Percentiles rank a stretch among this genome's conserved stretches.
Conservation (phyloP, 1,140 invertebrate species). For the Apolygus lucorum region DNA sequence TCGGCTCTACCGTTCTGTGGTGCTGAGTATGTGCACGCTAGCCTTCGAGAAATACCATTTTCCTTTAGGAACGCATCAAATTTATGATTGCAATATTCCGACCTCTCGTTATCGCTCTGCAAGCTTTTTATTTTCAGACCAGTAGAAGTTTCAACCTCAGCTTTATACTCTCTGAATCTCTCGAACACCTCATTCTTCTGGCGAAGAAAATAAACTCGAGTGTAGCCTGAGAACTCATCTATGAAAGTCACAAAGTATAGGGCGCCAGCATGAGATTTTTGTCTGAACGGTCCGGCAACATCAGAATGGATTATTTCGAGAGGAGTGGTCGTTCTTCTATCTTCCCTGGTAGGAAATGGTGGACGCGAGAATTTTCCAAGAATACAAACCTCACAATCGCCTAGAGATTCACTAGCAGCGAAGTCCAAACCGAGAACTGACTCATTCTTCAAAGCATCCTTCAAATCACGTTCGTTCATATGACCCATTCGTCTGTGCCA, state of each 20-base stretch:
- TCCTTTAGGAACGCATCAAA: neutral
- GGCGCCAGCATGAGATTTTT: too few relatives aligned
- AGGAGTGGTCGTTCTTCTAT: neutral
- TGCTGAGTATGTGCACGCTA: neutral
- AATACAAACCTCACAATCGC: too few relatives aligned
- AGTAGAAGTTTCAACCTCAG: neutral
- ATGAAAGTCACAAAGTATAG: too few relatives aligned
- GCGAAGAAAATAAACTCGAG: too few relatives aligned
- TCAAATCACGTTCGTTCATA: too few relatives aligned
- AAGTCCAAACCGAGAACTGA: too few relatives aligned
- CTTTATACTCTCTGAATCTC: neutral
- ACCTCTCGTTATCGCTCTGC: neutral
- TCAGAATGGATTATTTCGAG: slow-evolving; percentile 1
- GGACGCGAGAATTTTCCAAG: too few relatives aligned
- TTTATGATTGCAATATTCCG: neutral
- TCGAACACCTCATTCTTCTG: neutral
- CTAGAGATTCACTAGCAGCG: too few relatives aligned
- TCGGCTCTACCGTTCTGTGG: neutral
- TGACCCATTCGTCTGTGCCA: neutral
- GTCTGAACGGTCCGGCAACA: too few relatives aligned
- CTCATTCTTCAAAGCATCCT: too few relatives aligned
- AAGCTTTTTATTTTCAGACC: neutral
- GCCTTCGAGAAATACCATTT: slow-evolving; percentile 1
- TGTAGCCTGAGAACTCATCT: too few relatives aligned
- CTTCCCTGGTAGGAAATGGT: neutral